A percentile compares a stretch with the other conserved stretches of the same genome.
Conservation (phyloP, 1,140 invertebrate species). For the Microplitis demolitor region DNA sequence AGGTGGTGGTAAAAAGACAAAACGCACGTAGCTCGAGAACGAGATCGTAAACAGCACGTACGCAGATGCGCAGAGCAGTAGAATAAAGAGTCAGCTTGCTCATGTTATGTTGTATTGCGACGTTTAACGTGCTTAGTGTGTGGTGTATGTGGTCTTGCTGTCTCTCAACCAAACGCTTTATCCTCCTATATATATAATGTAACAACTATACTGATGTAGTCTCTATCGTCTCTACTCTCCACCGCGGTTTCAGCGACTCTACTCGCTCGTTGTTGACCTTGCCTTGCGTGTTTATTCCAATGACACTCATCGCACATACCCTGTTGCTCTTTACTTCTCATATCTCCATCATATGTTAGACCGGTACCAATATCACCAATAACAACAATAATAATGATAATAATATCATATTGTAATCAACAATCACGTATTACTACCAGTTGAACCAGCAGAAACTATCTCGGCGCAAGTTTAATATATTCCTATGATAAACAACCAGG, state of each 20-base stretch:
- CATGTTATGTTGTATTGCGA: neutral
- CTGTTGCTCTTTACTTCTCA: neutral
- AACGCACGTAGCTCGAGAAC: constrained; percentile 7
- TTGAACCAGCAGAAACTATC: no score
- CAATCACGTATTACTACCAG: no score
- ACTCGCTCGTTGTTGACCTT: constrained; percentile 4
- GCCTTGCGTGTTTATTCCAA: constrained; percentile 16
- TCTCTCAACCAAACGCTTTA: neutral
- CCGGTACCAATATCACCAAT: no score
- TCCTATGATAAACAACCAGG: no score
- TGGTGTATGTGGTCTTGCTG: neutral
- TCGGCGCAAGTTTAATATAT: no score
- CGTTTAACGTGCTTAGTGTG: neutral
- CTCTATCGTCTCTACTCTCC: no score
- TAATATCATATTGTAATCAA: no score
- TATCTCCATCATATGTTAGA: no score
- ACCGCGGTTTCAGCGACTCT: no score
- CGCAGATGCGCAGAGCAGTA: neutral
- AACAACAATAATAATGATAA: no score
- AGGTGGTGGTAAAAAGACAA: constrained; percentile 7
- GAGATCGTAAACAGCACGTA: constrained; percentile 12
- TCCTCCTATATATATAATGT: neutral
- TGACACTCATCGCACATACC: constrained; percentile 3
- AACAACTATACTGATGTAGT: neutral
- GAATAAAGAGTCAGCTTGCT: neutral